Evolutionary conservation across 2,888 invertebrate genomes (phyloP), one percentile per base, ranked within the genome.

Genomic region (Thelaira solivaga): DNA sequence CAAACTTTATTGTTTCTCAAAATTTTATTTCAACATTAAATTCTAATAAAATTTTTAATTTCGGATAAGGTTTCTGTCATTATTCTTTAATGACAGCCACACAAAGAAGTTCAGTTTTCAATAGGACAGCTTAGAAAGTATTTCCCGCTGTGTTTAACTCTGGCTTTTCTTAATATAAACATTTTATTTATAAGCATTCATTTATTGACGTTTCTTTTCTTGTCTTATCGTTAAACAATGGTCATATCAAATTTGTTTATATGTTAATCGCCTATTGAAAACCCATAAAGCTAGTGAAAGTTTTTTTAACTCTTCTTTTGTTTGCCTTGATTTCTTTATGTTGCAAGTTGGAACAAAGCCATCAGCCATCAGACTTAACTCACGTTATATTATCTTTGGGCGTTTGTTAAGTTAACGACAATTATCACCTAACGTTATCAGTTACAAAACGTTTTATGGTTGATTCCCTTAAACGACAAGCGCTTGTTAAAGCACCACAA

Each of bases 341-440:
- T 36, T 72, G 64, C 36, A 47, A 39, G 34, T 43, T 67, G 43
- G 49, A 43, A 29, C 10, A 47, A 20, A 13, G 26, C 34, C n/a
- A 18, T 20, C 39, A 39, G 18, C 16, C 20, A 20, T 39, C n/a
- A 36, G 11, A 6, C 26, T 69, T 34, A 16, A 18, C 43, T 45
- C 26, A n/a, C 55, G 41, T 62, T 55, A 51, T 6, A 65, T 36
- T 43, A 74, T 69, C 69, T 61, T 47, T 74, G 69, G 61, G 59
- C 57, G 69, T 65, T 53, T 64, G 74, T 64, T 68, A 73, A 45
- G 59, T 78, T 69, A 74, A 78, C 51, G 68, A 78, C 64, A 64
- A 78, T 78, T 78, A 78, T 78, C 78, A 74, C 78, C 78, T 65
- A 69, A 78, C 64, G 78, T 74, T 78, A 78, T 78, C 69, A 69